Conservation (phyloP, 2,888 invertebrate genomes). For the Drosophila maculinotata region DNA sequence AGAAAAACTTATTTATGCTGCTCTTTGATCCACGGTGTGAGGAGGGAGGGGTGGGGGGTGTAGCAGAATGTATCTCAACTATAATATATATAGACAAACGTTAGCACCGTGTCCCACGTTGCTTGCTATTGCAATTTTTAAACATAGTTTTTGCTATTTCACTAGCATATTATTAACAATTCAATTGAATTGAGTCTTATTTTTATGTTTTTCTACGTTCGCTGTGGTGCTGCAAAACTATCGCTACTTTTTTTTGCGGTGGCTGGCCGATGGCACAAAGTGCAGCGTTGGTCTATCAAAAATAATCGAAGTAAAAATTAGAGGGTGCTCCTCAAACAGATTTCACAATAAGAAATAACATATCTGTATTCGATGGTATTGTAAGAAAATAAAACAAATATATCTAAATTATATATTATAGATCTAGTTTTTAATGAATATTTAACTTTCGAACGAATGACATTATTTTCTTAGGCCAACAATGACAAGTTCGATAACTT, state of each 20-base stretch:
- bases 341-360: not conserved
- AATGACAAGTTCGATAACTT: too few species aligned
- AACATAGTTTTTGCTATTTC: conserved; percentile 25
- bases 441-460: too few species aligned
- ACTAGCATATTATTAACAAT: conserved; percentile 33
- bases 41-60: conserved; percentile 1
- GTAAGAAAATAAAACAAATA: too few species aligned
- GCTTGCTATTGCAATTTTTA: not conserved
- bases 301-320: not conserved
- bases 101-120: conserved; percentile 3
- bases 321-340: conserved; percentile 7
- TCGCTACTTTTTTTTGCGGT: conserved; percentile 46
- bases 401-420: not conserved
- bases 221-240: conserved; percentile 52
- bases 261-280: conserved; percentile 24
- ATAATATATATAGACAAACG: conserved; percentile 5
- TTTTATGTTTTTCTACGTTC: conserved; percentile 59
- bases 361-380: too few species aligned
- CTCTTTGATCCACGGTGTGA: conserved; percentile 42
- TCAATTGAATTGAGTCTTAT: conserved; percentile 41
- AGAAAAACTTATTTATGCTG: conserved; percentile 50
- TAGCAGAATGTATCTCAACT: conserved; percentile 3
- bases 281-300: conserved; percentile 14
- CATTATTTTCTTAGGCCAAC: too few species aligned
- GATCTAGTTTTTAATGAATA: too few species aligned